Evolutionary conservation across 2,888 invertebrate genomes (phyloP).

Genomic region (Micoletzkya japonica): DNA sequence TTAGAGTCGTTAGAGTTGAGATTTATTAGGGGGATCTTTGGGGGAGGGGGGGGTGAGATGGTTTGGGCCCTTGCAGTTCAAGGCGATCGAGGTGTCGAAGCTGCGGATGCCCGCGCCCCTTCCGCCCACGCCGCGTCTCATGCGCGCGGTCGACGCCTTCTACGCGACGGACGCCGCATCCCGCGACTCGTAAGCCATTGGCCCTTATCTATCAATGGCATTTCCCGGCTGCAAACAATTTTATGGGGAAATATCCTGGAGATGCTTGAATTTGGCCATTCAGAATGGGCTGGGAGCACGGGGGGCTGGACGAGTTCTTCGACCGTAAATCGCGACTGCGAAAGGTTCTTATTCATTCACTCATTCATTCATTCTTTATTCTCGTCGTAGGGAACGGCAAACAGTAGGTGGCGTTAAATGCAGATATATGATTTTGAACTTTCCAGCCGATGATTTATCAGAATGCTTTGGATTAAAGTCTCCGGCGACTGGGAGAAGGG

Average conservation of each 20-base stretch:
- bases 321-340: constrained; percentile 77
- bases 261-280: neutral
- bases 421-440: neutral
- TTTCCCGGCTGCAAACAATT: neutral
- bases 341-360: constrained; percentile 25
- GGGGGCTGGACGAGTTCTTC: constrained; percentile 95
- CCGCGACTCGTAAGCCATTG: constrained; percentile 72
- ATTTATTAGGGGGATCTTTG: no score
- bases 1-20: no score
- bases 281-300: constrained; percentile 85
- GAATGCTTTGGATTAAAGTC: no score
- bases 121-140: constrained; percentile 81
- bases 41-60: no score
- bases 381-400: no score
- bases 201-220: neutral
- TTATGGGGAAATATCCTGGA: neutral
- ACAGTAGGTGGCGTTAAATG: no score
- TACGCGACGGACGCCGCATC: constrained; percentile 92
- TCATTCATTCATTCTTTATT: neutral
- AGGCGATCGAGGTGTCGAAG: constrained; percentile 83
- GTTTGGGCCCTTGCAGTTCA: constrained; percentile 72
- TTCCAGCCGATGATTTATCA: no score
- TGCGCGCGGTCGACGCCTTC: constrained; percentile 87
- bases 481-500: no score
- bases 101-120: constrained; percentile 91